These are phyloP conservation scores for Astyanax mexicanus DNA, from an alignment of 2,797 vertebrate genomes.

Conservation along the genomic window DNA sequence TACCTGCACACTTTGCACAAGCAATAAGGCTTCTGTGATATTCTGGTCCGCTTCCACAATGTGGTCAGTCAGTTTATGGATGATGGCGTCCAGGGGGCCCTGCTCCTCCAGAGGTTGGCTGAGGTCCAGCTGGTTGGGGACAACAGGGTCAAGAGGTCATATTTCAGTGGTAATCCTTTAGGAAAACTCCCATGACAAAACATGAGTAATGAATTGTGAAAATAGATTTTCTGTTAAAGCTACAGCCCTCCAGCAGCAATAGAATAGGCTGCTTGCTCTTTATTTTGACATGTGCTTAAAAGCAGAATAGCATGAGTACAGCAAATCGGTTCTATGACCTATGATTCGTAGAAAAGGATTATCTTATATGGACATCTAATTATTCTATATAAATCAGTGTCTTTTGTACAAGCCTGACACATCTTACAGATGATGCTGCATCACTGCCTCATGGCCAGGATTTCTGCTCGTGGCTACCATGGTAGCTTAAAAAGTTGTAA, in stretches of 20 bases:
- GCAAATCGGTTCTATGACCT: background rate
- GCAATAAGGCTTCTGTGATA: constrained; percentile 89
- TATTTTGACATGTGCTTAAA: background rate
- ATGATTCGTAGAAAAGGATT: background rate
- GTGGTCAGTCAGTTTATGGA: constrained; percentile 97
- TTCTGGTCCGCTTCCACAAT: constrained; percentile 98
- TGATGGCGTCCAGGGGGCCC: constrained; percentile 96
- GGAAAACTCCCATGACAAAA: constrained; percentile 25
- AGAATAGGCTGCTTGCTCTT: no score
- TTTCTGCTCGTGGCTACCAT: no score
- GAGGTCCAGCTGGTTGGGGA: constrained; percentile 86
- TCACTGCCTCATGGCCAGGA: no score
- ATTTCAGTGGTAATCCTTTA: background rate
- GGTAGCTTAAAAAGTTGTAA: no score
- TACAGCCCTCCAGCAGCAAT: background rate
- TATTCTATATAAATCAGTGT: background rate
- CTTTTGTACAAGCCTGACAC: background rate
- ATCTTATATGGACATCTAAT: background rate
- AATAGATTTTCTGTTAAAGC: constrained; percentile 7
- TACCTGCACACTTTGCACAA: constrained; percentile 97
- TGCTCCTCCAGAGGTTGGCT: constrained; percentile 94
- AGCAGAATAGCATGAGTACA: background rate
- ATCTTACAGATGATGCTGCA: background rate
- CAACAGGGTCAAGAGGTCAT: constrained; percentile 41
- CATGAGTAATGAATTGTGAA: constrained; percentile 13